A percentile compares a stretch with the other conserved stretches of the same genome.
phyloP scores from a whole-genome alignment of 2,888 invertebrate genomes.

The Dynastes maya region DNA sequence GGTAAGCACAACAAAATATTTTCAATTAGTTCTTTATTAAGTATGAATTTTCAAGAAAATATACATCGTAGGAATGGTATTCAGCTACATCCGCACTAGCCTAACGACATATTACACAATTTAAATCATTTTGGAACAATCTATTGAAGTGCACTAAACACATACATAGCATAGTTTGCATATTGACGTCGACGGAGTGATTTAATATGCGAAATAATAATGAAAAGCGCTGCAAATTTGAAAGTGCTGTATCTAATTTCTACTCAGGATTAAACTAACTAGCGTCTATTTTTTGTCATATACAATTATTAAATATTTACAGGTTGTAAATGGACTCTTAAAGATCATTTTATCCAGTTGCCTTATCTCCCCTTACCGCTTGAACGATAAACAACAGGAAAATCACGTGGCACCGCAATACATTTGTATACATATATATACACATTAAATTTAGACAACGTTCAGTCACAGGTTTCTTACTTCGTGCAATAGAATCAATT shows the following conservation, averaged over 20 bases:
- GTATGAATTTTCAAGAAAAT: too few relatives aligned
- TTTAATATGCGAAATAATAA: not conserved
- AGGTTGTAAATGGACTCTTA: too few relatives aligned
- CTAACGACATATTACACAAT: not conserved
- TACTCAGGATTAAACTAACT: not conserved
- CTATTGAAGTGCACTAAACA: not conserved
- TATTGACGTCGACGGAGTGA: not conserved
- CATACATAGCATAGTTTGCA: not conserved
- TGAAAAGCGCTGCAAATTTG: not conserved
- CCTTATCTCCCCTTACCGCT: not conserved
- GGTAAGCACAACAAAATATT: too few relatives aligned
- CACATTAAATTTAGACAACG: not conserved
- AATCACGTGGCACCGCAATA: slow-evolving; percentile 5
- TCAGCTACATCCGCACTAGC: not conserved
- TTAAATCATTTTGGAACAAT: not conserved
- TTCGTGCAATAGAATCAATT: not conserved
- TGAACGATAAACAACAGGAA: not conserved
- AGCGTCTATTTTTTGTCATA: too few relatives aligned
- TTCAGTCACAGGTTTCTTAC: not conserved
- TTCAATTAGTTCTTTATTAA: too few relatives aligned
- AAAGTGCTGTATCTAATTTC: too few relatives aligned
- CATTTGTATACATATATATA: not conserved
- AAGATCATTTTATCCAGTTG: too few relatives aligned
- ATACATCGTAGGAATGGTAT: too few relatives aligned
- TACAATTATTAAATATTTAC: too few relatives aligned